Percentiles rank a stretch among this genome's conserved stretches.
These are phyloP conservation scores for Pterophyllum scalare DNA, from an alignment of 2,113 vertebrate genomes.

Conservation along the genomic window DNA sequence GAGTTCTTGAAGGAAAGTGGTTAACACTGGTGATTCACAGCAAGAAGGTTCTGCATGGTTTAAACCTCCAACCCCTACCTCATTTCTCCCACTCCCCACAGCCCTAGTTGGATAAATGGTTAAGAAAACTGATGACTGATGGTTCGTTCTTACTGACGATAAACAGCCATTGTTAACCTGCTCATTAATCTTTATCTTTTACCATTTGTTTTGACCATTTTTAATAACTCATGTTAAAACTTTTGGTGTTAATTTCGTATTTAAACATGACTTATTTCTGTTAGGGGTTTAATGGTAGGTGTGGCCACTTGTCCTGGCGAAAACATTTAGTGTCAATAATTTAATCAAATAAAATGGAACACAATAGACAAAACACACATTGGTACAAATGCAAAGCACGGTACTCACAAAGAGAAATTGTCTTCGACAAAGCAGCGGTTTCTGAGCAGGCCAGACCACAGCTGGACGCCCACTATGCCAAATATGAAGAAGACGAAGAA, in stretches of 20 bases:
- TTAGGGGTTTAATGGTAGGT: not conserved
- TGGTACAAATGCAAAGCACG: not conserved
- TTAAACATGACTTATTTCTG: not conserved
- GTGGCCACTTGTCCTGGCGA: not conserved
- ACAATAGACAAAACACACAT: not conserved
- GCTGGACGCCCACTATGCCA: slow-evolving; percentile 96
- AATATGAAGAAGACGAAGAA: slow-evolving; percentile 99
- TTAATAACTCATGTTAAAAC: not conserved
- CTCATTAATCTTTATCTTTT: not conserved
- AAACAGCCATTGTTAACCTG: not conserved
- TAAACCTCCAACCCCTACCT: not conserved
- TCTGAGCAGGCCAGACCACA: slow-evolving; percentile 95
- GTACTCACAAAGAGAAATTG: slow-evolving; percentile 96
- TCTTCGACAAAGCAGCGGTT: slow-evolving; percentile 95
- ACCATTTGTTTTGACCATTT: not conserved
- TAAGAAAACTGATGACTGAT: not conserved
- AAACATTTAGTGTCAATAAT: not conserved
- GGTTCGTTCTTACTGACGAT: not conserved
- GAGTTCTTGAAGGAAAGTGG: not conserved
- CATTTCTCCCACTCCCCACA: not conserved
- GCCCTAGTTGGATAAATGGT: not conserved
- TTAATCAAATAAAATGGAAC: not conserved
- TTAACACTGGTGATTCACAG: not conserved
- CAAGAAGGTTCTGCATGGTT: no score
- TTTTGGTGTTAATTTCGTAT: not conserved